A percentile compares a stretch with the other conserved stretches of the same genome.
These are phyloP conservation scores for Muscidifurax raptorellus DNA, from an alignment of 1,140 invertebrate species.

Conservation along the genomic window DNA sequence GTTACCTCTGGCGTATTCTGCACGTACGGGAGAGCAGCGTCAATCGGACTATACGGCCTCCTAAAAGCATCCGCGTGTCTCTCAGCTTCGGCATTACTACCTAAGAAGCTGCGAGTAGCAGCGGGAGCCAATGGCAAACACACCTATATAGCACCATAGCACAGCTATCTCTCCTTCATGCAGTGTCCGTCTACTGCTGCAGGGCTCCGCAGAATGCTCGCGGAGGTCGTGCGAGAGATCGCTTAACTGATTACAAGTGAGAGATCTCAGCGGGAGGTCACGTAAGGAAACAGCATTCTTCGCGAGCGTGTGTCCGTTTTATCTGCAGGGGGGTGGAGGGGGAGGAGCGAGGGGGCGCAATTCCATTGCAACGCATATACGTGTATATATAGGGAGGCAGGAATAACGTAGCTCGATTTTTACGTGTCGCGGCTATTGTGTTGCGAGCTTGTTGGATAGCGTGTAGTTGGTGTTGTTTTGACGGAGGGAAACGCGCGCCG, in stretches of 20 bases:
- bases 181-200: not conserved
- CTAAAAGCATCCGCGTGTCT: conserved; percentile 43
- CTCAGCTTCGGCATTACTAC: conserved; percentile 38
- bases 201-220: conserved; percentile 36
- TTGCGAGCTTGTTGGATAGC: not conserved
- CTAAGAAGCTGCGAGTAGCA: conserved; percentile 32
- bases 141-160: not conserved
- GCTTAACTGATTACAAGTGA: conserved; percentile 58
- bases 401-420: too few species aligned
- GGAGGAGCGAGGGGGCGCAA: not conserved
- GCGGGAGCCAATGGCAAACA: conserved; percentile 10
- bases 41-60: conserved; percentile 25
- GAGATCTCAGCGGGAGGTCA: conserved; percentile 56
- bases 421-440: not conserved
- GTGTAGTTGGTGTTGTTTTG: not conserved
- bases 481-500: not conserved
- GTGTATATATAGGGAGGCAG: too few species aligned
- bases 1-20: conserved; percentile 61
- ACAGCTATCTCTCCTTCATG: not conserved
- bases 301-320: conserved; percentile 47
- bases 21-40: not conserved
- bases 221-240: conserved; percentile 53
- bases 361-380: not conserved
- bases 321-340: not conserved
- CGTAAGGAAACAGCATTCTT: conserved; percentile 55